Evolutionary conservation across 53 echinoderm and acorn worm genomes (phyloP), one percentile per base, ranked within the genome.

Genomic region (Crossaster papposus): DNA sequence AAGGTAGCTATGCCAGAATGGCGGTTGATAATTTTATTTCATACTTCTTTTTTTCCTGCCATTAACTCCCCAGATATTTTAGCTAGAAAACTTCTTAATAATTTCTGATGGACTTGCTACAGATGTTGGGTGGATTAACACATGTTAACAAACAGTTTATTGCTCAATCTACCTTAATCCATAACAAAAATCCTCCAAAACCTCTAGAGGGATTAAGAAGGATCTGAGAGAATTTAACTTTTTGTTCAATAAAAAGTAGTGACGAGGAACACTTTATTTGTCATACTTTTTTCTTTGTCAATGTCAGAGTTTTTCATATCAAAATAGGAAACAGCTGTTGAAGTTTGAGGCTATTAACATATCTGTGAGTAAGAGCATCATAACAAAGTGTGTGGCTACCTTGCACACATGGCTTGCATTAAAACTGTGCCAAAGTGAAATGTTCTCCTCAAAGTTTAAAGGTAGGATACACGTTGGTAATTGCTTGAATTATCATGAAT

Each of bases 381-480:
- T 26, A 50, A 35, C 24, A 26, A 36, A 65, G 82, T 82, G 36
- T 26, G 65, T 23, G 70, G 68, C 68, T 68, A 63, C 38, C 15
- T 50, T n/a, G 44, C 28, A 65, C 85, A 85, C 53, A 73, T 85
- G 85, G n/a, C 72, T 30, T 54, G 53, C 54, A 85, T 85, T 73
- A 73, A 85, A 70, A 30, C n/a, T n/a, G n/a, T 72, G 26, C 26
- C 26, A 51, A 51, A 24, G 24, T 44, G n/a, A 78, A 35, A 35
- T 24, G 51, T 20, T 20, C 51, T 83, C 22, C 54, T 23, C 32
- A 72, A 52, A 85, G 85, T 85, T 71, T 29, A 85, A n/a, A n/a
- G n/a, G n/a, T n/a, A n/a, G n/a, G n/a, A n/a, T n/a, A n/a, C n/a
- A n/a, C n/a, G n/a, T n/a, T n/a, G n/a, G n/a, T n/a, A n/a, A n/a